Base-by-base conservation (phyloP, 1,140 invertebrate genomes). In the Varroa destructor region DNA sequence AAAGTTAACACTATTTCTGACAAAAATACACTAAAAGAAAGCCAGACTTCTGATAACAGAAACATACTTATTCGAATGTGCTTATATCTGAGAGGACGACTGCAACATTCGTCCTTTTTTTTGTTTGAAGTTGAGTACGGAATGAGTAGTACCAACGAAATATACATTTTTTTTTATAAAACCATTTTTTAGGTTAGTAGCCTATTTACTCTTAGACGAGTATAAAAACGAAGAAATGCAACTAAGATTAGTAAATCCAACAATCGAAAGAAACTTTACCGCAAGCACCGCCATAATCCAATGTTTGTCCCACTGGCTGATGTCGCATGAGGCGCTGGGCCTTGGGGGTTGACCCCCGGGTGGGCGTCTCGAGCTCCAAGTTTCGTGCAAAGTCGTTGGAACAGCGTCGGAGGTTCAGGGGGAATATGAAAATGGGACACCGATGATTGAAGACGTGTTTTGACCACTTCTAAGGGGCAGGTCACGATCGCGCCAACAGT, bases 401-500 rank as follows among this genome's bases (percentile, higher is more conserved):
- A 43, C 51, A 25, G 43, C 5, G 54, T 55, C 12, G 70, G 42
- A 74, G 76, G 14, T 74, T 61, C 81, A 77, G 81, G 81, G 71
- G 79, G 73, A 57, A 75, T 74, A 56, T 70, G 71, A 73, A 75
- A 75, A 58, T 56, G 74, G 72, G 77, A 71, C 74, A 78, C 75
- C 43, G 93, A 96, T 10, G 93, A 97, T 80, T 99, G 96, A 71
- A 97, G 84, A 61, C 96, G 85, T 1, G 96, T 99, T 82, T 99
- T 99, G 4, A 99, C 90, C 72, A 99, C 95, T 84, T 99, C 96
- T 74, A 99, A 82, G 0, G 96, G 96, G 83, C 95, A 98, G 74
- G 96, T 99, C 55, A 95, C 86, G 74, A 97, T 89, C 8, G 94
- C 94, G 73, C 94, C 95, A 56, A 90, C 87, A 42, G 94, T 98